Percentiles rank a stretch among this genome's conserved stretches.
Evolutionary conservation across 2,888 invertebrate species (phyloP).

Genomic region (Ecliptopera silaceata): DNA sequence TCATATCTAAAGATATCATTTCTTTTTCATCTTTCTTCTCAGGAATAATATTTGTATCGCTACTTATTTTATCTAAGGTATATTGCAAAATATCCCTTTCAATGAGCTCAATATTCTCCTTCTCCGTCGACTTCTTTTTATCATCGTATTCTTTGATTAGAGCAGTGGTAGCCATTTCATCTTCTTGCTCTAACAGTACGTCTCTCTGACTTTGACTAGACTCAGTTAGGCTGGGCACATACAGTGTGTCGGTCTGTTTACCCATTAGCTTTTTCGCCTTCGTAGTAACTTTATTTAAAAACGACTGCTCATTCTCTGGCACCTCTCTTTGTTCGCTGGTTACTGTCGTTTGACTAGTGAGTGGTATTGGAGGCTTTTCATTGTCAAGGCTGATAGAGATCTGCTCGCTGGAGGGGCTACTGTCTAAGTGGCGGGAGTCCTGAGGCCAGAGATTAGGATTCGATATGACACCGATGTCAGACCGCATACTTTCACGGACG

Average conservation of each 20-base stretch:
- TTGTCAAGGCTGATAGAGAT: constrained; percentile 1
- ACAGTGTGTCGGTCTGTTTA: not conserved
- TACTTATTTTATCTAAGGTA: not conserved
- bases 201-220: constrained; percentile 30
- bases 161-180: constrained; percentile 40
- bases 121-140: constrained; percentile 20
- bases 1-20: constrained; percentile 35
- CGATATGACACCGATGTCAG: not conserved
- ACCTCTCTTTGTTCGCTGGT: not conserved
- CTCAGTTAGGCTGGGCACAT: not conserved
- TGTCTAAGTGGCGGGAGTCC: constrained; percentile 3
- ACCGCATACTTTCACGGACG: not conserved
- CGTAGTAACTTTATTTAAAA: constrained; percentile 7
- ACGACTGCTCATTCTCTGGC: not conserved
- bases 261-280: constrained; percentile 7
- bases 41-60: not conserved
- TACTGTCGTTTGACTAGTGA: constrained; percentile 2
- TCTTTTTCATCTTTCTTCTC: constrained; percentile 30
- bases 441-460: constrained; percentile 17
- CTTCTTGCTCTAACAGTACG: constrained; percentile 39
- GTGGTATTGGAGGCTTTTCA: not conserved
- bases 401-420: constrained; percentile 4
- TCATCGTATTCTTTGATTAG: constrained; percentile 38
- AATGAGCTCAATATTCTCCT: constrained; percentile 17
- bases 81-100: constrained; percentile 2